A percentile compares a stretch with the other conserved stretches of the same genome.
Evolutionary conservation across 1,140 invertebrate genomes (phyloP).

Genomic region (Cephus cinctus): DNA sequence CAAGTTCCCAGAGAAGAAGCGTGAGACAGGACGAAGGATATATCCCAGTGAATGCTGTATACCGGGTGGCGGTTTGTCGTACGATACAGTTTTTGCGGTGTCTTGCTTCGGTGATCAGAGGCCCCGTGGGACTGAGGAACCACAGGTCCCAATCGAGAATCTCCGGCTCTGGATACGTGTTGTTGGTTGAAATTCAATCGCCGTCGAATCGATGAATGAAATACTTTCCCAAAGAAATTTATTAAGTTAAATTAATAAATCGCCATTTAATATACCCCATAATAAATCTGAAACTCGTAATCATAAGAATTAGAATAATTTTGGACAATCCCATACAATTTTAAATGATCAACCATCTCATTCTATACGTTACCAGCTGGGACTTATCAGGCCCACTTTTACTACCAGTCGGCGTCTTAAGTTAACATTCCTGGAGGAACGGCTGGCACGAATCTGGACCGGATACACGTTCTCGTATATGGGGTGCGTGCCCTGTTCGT

Average conservation of each 20-base stretch:
- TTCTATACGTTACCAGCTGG: no score
- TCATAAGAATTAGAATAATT: no score
- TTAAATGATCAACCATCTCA: no score
- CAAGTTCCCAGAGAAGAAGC: conserved; percentile 19
- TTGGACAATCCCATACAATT: no score
- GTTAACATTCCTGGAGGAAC: background rate
- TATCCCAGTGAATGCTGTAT: conserved; percentile 12
- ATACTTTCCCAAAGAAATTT: no score
- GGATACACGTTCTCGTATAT: background rate
- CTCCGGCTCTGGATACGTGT: conserved; percentile 23
- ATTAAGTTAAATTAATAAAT: no score
- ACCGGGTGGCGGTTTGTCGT: conserved; percentile 21
- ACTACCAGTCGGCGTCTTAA: no score
- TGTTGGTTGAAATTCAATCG: conserved; percentile 42
- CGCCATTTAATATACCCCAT: no score
- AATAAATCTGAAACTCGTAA: no score
- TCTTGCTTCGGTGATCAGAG: conserved; percentile 25
- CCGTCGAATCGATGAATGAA: background rate
- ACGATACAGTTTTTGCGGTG: conserved; percentile 41
- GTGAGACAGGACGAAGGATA: conserved; percentile 22
- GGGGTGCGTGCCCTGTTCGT: background rate
- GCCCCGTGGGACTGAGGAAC: conserved; percentile 25
- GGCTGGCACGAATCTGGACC: background rate
- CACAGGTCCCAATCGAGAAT: conserved; percentile 23
- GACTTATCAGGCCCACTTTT: no score